A percentile compares a stretch with the other conserved stretches of the same genome.
Evolutionary conservation across 2,797 vertebrate genomes (phyloP).

Genomic region (Pelochelys cantorii): DNA sequence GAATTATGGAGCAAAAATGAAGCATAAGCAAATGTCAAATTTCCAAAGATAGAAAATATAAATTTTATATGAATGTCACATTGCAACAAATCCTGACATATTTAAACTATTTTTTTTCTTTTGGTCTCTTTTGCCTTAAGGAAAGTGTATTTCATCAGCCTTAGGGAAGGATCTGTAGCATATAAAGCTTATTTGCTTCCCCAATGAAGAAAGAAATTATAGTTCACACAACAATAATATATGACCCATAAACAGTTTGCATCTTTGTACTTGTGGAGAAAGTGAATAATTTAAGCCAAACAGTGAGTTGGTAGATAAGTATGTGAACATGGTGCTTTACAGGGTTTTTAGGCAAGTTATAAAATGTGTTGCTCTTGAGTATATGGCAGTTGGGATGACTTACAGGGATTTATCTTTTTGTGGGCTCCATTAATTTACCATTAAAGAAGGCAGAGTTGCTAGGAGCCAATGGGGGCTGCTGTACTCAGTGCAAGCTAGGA

Average conservation of each 20-base stretch:
- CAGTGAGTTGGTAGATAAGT: background rate
- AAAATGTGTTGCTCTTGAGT: background rate
- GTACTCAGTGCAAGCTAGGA: too few species aligned
- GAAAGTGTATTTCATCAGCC: conserved; percentile 9
- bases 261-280: background rate
- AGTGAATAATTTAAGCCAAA: background rate
- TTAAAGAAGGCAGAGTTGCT: background rate
- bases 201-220: background rate
- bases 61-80: conserved; percentile 9
- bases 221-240: background rate
- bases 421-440: conserved; percentile 8
- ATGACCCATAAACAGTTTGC: background rate
- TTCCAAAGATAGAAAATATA: background rate
- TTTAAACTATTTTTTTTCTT: background rate
- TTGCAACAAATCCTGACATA: background rate
- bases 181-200: conserved; percentile 46
- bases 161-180: conserved; percentile 4
- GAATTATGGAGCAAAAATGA: background rate
- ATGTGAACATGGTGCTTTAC: background rate
- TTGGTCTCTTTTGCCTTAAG: conserved; percentile 22
- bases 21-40: conserved; percentile 3
- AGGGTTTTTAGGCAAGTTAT: background rate
- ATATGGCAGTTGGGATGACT: background rate
- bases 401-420: background rate
- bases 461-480: background rate